A percentile compares a stretch with the other conserved stretches of the same genome.
Evolutionary conservation across 1,140 invertebrate genomes (phyloP).

Genomic region (Andricus grossulariae): DNA sequence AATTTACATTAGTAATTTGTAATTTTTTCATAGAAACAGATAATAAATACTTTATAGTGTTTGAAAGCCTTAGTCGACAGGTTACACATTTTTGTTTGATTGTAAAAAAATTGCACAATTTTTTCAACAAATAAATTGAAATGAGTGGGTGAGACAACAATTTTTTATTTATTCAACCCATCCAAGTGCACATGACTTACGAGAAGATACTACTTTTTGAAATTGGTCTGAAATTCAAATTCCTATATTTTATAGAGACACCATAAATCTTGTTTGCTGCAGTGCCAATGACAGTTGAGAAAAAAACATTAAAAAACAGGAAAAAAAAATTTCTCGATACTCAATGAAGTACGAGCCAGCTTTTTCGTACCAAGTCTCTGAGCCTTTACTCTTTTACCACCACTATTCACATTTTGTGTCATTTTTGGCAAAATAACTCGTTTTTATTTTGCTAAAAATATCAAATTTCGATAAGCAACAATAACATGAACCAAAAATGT

Average conservation of each 20-base stretch:
- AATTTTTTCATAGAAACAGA: no score
- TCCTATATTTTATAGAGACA: slow-evolving; percentile 2
- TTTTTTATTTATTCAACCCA: no score
- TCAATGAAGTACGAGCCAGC: slow-evolving; percentile 19
- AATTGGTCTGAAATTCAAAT: slow-evolving; percentile 10
- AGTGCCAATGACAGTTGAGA: slow-evolving; percentile 24
- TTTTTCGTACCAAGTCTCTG: slow-evolving; percentile 1
- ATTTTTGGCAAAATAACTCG: slow-evolving; percentile 20
- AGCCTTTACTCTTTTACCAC: slow-evolving; percentile 21
- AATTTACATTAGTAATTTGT: no score
- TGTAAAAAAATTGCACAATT: no score
- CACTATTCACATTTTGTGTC: slow-evolving; percentile 23
- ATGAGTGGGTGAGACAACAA: no score
- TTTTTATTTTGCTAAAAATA: neutral
- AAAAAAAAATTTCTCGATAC: slow-evolving; percentile 1
- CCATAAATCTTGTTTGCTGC: slow-evolving; percentile 15
- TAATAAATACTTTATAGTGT: no score
- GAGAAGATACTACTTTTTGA: slow-evolving; percentile 8
- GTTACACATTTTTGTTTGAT: no score
- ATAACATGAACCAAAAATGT: no score
- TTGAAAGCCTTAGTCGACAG: no score
- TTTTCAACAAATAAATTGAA: no score
- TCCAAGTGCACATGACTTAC: neutral
- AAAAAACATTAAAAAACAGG: neutral
- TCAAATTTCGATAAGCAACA: no score